Base-by-base conservation (phyloP, 2,888 invertebrate genomes). In the Athrips mouffetella region DNA sequence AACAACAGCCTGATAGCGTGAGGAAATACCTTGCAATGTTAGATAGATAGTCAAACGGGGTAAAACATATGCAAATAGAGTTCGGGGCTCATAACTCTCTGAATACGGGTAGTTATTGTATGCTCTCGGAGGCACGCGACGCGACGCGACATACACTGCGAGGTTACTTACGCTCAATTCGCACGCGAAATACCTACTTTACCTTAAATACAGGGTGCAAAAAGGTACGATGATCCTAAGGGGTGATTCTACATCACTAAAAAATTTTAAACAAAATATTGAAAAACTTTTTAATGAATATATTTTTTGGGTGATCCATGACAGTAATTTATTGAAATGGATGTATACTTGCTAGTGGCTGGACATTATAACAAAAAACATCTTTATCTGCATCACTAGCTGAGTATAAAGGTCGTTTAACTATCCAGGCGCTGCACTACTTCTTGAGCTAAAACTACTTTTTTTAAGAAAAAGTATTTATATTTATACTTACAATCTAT, bases 41-140 rank as follows among this genome's bases (percentile, higher is more conserved):
- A 18, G 20, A 16, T 42, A 42, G 42, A 25, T 42, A 42, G 13
- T 25, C 11, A 29, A 42, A 42, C 29, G 27, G 31, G 21, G 44
- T 44, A 21, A 31, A 44, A 30, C 44, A 44, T 44, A 44, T 44
- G 44, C 37, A 37, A 46, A 46, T 46, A 37, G n/a, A 7, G 21
- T 21, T 35, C 23, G 29, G 37, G 29, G 27, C 37, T 46, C 46
- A 46, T 46, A 46, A 46, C 23, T 46, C 42, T 18, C 16, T 27
- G 27, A 18, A 21, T 20, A 37, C 37, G 20, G 44, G 16, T 8
- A 30, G 27, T 37, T 37, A 37, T 37, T 37, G 30, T 35, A 35
- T 37, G 33, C 35, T 37, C 37, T 20, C 20, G 11, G 20, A 27
- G 13, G 16, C 46, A 46, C 37, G 37, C 46, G 46, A 46, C 45